A percentile compares a stretch with the other conserved stretches of the same genome.
Conservation (phyloP, 2,797 vertebrate species). For the Urocyon cinereoargenteus region DNA sequence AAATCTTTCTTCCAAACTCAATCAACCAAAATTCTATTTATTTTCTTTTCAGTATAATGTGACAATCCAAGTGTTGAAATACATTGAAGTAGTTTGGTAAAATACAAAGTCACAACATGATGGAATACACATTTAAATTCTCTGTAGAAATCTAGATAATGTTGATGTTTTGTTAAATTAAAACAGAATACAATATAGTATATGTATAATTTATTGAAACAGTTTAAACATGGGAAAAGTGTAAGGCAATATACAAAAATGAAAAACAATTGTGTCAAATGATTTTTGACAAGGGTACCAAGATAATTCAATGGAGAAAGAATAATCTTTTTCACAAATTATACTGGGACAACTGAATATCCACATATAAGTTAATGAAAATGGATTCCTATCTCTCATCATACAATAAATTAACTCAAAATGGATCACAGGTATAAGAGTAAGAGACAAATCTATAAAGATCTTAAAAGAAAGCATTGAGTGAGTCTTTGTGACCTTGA, state of each 20-base stretch:
- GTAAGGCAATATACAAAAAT: neutral
- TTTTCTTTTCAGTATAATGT: neutral
- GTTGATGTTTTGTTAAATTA: neutral
- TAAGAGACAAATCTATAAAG: neutral
- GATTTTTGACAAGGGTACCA: neutral
- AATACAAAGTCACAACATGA: neutral
- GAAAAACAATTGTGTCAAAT: neutral
- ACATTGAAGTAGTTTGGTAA: constrained; percentile 1
- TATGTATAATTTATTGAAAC: neutral
- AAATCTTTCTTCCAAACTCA: neutral
- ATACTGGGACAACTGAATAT: neutral
- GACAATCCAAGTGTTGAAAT: neutral
- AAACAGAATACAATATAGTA: neutral
- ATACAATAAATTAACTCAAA: neutral
- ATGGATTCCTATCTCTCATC: neutral
- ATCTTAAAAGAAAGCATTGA: neutral
- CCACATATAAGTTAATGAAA: neutral
- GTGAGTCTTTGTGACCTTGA: neutral
- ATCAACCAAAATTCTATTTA: neutral
- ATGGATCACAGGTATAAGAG: neutral
- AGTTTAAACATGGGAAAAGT: neutral
- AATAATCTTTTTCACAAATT: neutral
- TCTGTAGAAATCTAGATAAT: constrained; percentile 1
- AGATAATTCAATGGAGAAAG: neutral
- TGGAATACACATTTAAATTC: neutral